Evolutionary conservation across 2,888 invertebrate genomes (phyloP).

Genomic region (Carpatolechia fugitivella): DNA sequence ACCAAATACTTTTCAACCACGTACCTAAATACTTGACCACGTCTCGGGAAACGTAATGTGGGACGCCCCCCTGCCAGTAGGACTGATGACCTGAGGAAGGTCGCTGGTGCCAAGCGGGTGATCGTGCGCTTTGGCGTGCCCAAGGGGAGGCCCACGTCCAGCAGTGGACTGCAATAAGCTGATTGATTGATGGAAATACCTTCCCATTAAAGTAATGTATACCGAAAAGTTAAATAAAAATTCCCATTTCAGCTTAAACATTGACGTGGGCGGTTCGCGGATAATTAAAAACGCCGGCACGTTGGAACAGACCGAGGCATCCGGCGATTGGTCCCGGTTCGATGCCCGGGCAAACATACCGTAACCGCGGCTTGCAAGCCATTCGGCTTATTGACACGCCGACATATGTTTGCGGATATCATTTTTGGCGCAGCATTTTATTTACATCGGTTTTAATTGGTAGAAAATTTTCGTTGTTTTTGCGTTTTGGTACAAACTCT

Average conservation of each 20-base stretch:
- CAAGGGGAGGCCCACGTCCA: too few species aligned
- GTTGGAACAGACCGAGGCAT: not conserved
- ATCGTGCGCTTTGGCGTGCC: too few species aligned
- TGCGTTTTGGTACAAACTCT: too few species aligned
- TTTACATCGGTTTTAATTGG: not conserved
- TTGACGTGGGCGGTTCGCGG: not conserved
- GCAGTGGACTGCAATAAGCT: too few species aligned
- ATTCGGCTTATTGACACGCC: not conserved
- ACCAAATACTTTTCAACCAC: too few species aligned
- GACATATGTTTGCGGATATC: constrained; percentile 4
- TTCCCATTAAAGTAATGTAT: too few species aligned
- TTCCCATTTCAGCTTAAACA: not conserved
- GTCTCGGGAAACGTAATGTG: too few species aligned
- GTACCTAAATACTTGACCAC: too few species aligned
- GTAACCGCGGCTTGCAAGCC: not conserved
- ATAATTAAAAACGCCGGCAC: not conserved
- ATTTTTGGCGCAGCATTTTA: not conserved
- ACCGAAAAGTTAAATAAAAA: not conserved
- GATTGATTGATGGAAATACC: too few species aligned
- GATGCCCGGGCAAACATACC: not conserved
- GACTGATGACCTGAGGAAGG: too few species aligned
- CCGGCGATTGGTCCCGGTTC: not conserved
- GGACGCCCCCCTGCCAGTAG: too few species aligned
- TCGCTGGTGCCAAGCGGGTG: too few species aligned
- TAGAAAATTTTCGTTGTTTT: not conserved